Evolutionary conservation across 2,113 vertebrate genomes (phyloP).

Genomic region (Lophotis ruficrista): DNA sequence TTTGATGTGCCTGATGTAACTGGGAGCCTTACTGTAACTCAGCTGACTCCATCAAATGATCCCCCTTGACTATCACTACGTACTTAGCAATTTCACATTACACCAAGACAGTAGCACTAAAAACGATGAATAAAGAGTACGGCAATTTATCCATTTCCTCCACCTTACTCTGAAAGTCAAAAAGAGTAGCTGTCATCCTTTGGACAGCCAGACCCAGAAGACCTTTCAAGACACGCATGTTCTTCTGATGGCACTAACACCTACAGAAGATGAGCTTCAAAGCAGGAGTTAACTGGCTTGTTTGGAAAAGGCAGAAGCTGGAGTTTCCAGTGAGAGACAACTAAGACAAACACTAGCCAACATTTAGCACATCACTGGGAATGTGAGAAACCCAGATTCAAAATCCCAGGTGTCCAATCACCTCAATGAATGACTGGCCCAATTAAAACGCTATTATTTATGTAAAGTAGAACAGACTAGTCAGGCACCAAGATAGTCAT

Average conservation of each 20-base stretch:
- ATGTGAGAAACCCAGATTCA: not conserved
- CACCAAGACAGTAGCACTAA: not conserved
- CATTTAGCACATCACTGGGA: not conserved
- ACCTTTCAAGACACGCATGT: not conserved
- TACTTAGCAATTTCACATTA: not conserved
- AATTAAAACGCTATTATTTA: slow-evolving; percentile 4
- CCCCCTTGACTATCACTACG: not conserved
- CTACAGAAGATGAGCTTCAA: not conserved
- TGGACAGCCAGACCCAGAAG: not conserved
- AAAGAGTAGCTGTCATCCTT: not conserved
- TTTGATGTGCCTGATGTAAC: not conserved
- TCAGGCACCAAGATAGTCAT: not conserved
- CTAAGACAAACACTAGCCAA: not conserved
- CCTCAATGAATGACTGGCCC: not conserved
- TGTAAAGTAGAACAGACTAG: not conserved
- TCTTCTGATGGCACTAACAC: not conserved
- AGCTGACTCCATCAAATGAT: not conserved
- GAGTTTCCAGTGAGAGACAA: not conserved
- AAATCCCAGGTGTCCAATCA: not conserved
- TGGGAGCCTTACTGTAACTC: not conserved
- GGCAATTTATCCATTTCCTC: not conserved
- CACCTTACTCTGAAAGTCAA: not conserved
- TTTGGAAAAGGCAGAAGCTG: not conserved
- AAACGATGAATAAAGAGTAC: fast-evolving
- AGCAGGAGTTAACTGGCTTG: not conserved